Base-by-base conservation (phyloP, 2,113 vertebrate genomes). In the Tragulus kanchil region DNA sequence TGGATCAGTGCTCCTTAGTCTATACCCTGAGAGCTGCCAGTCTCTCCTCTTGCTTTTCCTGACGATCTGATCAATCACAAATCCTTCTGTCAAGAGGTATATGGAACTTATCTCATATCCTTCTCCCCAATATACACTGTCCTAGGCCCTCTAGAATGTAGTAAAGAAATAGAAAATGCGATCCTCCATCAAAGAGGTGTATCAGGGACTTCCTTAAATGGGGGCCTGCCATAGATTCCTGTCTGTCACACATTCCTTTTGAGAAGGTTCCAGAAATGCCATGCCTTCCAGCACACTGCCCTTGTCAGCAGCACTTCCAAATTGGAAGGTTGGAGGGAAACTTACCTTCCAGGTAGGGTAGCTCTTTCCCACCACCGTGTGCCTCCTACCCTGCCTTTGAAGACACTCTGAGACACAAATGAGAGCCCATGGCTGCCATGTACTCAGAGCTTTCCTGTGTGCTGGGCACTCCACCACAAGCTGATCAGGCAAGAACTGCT, bases 221-320 rank as follows among this genome's bases (percentile, higher is more conserved):
- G n/a, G n/a, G n/a, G n/a, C 36, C 83, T 73, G 28, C 48, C 61
- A 50, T 42, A 90, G 95, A 83, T 61, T 96, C 82, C 88, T 84
- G 48, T 92, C 89, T 71, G 48, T 96, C 89, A 95, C 86, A 93
- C 59, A 85, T 82, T 95, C 89, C 85, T 89, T 36, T 84, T 8
- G 56, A 90, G 90, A 96, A 87, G 73, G 28, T 91, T 96, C 73
- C 79, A 45, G 56, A 97, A 93, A 95, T 95, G 73, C 89, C 93
- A 26, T n/a, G 82, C 96, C 92, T 97, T 97, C 95, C 85, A 93
- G 69, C 59, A 50, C 28, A n/a, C 15, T 58, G 69, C 23, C 59
- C 83, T 86, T 61, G 42, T 90, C 31, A 15, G 31, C 65, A 75
- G 50, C 23, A 62, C 58, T 90, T 94, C 61, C 61, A 65, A 42